phyloP scores from a whole-genome alignment of 2,888 invertebrate genomes.

The Xestia rhomboidea region DNA sequence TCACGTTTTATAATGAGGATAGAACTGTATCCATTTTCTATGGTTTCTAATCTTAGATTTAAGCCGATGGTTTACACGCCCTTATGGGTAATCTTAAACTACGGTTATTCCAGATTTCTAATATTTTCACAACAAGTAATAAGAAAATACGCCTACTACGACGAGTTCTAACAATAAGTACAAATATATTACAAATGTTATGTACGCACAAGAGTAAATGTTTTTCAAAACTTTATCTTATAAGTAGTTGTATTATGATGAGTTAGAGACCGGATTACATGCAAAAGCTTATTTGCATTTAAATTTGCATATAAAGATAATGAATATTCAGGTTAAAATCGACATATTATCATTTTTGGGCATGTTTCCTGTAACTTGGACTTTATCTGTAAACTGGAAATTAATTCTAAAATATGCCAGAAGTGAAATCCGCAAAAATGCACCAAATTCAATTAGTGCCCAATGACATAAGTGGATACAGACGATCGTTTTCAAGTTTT shows the following conservation, averaged over 20 bases:
- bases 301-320: not conserved
- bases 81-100: conserved; percentile 15
- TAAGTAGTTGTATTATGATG: conserved; percentile 25
- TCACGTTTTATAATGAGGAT: conserved; percentile 6
- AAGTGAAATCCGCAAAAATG: too few relatives aligned
- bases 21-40: conserved; percentile 7
- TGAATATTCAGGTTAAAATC: not conserved
- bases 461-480: too few relatives aligned
- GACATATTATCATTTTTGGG: not conserved
- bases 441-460: too few relatives aligned
- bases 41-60: conserved; percentile 6
- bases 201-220: conserved; percentile 40
- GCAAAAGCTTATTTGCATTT: not conserved
- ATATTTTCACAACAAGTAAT: conserved; percentile 34
- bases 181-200: conserved; percentile 49
- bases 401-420: too few relatives aligned
- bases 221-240: conserved; percentile 37
- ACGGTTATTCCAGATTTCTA: conserved; percentile 36
- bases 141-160: conserved; percentile 20
- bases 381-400: too few relatives aligned
- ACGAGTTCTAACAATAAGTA: conserved; percentile 39
- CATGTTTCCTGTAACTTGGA: not conserved
- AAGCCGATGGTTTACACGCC: conserved; percentile 11
- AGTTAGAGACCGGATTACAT: conserved; percentile 1
- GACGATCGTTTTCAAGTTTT: too few relatives aligned